phyloP scores from a whole-genome alignment of 2,888 invertebrate species.

The Tinea pellionella region DNA sequence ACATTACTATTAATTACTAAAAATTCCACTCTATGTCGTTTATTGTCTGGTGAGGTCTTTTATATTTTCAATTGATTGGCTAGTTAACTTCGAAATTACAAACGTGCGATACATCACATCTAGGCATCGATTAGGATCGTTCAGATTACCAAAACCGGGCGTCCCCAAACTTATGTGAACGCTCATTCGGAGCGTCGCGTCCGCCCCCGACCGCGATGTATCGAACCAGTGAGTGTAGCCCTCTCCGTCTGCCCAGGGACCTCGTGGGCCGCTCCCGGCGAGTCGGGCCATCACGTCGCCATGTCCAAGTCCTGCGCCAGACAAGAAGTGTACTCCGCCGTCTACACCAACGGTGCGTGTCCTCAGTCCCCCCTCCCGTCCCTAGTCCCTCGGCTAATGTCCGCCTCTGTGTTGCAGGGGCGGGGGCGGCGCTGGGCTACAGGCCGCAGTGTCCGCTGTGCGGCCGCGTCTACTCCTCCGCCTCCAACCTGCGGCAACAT shows the following conservation, averaged over 20 bases:
- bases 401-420: slow-evolving; percentile 76
- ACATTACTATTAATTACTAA: background rate
- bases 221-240: background rate
- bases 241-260: slow-evolving; percentile 62
- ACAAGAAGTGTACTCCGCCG: slow-evolving; percentile 20
- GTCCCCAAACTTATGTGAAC: background rate
- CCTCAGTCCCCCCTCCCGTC: background rate
- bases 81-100: background rate
- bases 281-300: slow-evolving; percentile 20
- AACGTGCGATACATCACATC: background rate
- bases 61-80: background rate
- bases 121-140: background rate
- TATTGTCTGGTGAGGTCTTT: background rate
- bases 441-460: slow-evolving; percentile 78
- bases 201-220: background rate
- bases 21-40: background rate
- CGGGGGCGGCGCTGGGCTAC: slow-evolving; percentile 51
- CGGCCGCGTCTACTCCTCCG: slow-evolving; percentile 78
- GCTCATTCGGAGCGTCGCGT: background rate
- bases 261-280: slow-evolving; percentile 47
- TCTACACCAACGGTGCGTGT: slow-evolving; percentile 18
- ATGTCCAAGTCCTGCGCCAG: slow-evolving; percentile 25
- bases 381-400: too few species aligned
- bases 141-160: background rate
- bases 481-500: slow-evolving; percentile 81